A percentile compares a stretch with the other conserved stretches of the same genome.
Conservation (phyloP, 2,113 vertebrate genomes). For the Parus major region DNA sequence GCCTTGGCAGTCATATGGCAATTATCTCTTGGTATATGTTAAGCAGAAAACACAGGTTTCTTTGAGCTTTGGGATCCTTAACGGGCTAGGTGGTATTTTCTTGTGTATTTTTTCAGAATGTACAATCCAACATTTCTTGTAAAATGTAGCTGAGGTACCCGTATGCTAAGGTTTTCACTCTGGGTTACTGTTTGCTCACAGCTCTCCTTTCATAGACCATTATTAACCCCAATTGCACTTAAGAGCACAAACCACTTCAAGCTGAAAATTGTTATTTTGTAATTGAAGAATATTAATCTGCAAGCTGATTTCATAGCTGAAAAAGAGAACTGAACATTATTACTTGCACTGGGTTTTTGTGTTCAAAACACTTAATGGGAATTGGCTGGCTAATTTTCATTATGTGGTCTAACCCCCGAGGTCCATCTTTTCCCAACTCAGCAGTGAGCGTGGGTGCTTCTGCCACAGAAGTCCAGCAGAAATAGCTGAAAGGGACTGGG, state of each 20-base stretch:
- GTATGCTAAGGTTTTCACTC: slow-evolving; percentile 3
- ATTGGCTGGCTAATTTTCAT: slow-evolving; percentile 29
- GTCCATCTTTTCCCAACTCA: background rate
- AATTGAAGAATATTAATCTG: slow-evolving; percentile 45
- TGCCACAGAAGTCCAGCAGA: background rate
- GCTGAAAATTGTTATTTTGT: slow-evolving; percentile 26
- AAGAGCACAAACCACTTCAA: slow-evolving; percentile 25
- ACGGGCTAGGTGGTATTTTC: background rate
- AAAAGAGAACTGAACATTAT: slow-evolving; percentile 15
- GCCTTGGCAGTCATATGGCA: background rate
- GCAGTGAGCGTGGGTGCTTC: background rate
- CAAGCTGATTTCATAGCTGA: slow-evolving; percentile 19
- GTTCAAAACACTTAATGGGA: slow-evolving; percentile 12
- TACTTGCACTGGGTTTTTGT: slow-evolving; percentile 10
- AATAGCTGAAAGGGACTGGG: background rate
- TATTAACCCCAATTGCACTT: slow-evolving; percentile 30
- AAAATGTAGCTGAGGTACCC: background rate
- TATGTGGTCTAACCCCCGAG: background rate
- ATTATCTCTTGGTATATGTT: background rate
- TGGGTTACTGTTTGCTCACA: slow-evolving; percentile 15
- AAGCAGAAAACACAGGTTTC: background rate
- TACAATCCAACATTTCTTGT: background rate
- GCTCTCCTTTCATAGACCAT: background rate
- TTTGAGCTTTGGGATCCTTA: background rate
- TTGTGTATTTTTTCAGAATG: background rate